Conservation (phyloP, 2,113 vertebrate species). For the Tachysurus vachellii region DNA sequence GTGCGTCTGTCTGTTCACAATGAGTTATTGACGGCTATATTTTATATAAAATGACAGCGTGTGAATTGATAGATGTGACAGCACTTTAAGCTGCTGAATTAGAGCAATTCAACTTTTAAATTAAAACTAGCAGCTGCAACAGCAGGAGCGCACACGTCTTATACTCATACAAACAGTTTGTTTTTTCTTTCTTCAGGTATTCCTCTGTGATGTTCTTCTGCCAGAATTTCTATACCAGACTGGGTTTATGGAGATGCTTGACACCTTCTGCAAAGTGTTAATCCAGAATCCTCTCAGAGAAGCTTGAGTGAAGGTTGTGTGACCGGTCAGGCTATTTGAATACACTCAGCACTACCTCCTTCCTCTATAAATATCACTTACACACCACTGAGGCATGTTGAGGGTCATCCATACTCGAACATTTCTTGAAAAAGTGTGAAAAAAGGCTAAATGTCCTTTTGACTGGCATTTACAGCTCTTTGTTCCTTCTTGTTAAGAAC, state of each 20-base stretch:
- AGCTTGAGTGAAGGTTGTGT: neutral
- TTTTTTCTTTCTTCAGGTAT: neutral
- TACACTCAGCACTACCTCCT: neutral
- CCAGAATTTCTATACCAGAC: neutral
- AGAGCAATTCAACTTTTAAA: neutral
- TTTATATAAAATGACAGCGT: neutral
- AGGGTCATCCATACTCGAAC: neutral
- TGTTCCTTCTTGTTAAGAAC: slow-evolving; percentile 58
- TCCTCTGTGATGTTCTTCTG: neutral
- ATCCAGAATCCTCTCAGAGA: neutral
- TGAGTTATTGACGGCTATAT: neutral
- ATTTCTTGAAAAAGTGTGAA: slow-evolving; percentile 14
- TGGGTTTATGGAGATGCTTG: neutral
- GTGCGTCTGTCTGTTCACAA: neutral
- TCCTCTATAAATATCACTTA: neutral
- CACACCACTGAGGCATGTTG: neutral
- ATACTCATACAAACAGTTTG: neutral
- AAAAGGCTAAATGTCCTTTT: neutral
- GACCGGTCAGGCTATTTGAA: neutral
- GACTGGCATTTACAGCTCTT: slow-evolving; percentile 41
- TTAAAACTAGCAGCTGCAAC: neutral
- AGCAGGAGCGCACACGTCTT: neutral
- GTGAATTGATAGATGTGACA: neutral
- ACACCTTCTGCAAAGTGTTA: neutral
- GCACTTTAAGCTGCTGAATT: neutral